These are phyloP conservation scores for Crossaster papposus DNA, from an alignment of 53 echinoderm and acorn worm genomes.

Conservation along the genomic window DNA sequence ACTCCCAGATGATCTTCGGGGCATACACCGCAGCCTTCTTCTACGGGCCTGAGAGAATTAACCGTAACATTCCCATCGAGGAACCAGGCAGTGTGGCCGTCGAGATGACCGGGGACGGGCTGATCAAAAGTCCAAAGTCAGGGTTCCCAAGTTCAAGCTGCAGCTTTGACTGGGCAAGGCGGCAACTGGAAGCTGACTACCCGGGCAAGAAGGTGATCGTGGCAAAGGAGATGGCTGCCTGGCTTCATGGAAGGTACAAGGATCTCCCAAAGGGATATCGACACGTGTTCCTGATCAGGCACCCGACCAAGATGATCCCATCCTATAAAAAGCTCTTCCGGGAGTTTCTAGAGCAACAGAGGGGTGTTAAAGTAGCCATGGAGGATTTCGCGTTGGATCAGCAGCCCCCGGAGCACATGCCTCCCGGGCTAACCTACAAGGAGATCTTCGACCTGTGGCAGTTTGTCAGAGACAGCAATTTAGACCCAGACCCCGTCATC, in stretches of 20 bases:
- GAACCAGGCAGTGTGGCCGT: neutral
- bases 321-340: slow-evolving; percentile 33
- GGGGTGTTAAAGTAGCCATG: neutral
- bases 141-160: slow-evolving; percentile 30
- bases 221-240: slow-evolving; percentile 49
- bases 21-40: neutral
- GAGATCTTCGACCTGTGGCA: slow-evolving; percentile 37
- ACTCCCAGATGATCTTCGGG: slow-evolving; percentile 39
- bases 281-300: slow-evolving; percentile 58
- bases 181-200: slow-evolving; percentile 50
- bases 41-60: slow-evolving; percentile 8
- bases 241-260: slow-evolving; percentile 2
- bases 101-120: neutral
- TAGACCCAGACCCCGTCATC: slow-evolving; percentile 48
- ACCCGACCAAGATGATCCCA: slow-evolving; percentile 48
- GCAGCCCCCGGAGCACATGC: neutral
- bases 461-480: slow-evolving; percentile 14
- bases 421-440: slow-evolving; percentile 18
- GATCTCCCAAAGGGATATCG: slow-evolving; percentile 54
- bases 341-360: slow-evolving; percentile 8
- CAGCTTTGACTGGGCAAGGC: slow-evolving; percentile 37
- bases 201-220: slow-evolving; percentile 48
- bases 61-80: too few species aligned
- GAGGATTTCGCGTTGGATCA: slow-evolving; percentile 30
- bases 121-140: slow-evolving; percentile 6